phyloP scores from a whole-genome alignment of 2,113 vertebrate genomes.

The Catharus fuscescens region DNA sequence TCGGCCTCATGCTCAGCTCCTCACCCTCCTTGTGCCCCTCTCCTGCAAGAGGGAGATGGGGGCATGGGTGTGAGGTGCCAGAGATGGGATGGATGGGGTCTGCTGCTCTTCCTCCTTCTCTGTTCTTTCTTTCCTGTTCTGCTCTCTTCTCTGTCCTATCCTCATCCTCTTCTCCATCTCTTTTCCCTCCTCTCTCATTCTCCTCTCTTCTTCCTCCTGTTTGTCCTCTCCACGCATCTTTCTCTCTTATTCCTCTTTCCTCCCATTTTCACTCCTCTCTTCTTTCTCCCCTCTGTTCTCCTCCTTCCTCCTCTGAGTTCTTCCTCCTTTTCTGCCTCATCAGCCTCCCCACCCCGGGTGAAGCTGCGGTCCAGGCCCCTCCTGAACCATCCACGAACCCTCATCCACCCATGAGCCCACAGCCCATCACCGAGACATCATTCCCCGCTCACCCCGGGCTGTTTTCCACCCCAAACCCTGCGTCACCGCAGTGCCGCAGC shows the following conservation, averaged over 20 bases:
- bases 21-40: background rate
- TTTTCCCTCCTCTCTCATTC: background rate
- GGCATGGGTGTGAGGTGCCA: background rate
- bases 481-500: background rate
- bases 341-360: background rate
- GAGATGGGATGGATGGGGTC: background rate
- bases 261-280: background rate
- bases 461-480: background rate
- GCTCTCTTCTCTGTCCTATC: background rate
- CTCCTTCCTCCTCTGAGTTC: background rate
- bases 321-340: background rate
- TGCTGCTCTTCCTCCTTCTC: background rate
- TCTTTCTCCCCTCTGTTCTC: background rate
- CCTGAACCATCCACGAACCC: no score
- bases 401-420: background rate
- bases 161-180: background rate
- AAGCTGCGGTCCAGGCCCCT: background rate
- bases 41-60: background rate
- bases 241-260: background rate
- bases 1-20: fast-evolving
- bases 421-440: background rate
- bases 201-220: no score
- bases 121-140: background rate
- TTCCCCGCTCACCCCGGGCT: background rate
- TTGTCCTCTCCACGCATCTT: background rate